Evolutionary conservation across 2,113 vertebrate genomes (phyloP).

Genomic region (Ophiodon elongatus): DNA sequence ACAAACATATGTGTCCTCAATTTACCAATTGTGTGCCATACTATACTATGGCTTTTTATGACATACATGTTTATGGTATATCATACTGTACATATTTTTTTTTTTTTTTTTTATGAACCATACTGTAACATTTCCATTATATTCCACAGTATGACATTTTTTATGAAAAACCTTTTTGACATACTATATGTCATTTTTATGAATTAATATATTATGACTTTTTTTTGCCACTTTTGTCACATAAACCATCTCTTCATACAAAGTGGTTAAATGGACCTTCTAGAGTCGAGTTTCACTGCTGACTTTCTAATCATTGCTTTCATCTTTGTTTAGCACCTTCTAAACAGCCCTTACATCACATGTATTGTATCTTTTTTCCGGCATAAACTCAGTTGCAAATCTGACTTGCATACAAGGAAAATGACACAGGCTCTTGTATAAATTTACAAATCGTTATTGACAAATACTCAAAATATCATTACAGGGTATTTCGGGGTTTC

Average conservation of each 20-base stretch:
- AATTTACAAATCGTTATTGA: neutral
- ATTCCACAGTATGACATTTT: neutral
- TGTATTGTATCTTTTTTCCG: neutral
- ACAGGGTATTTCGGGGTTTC: neutral
- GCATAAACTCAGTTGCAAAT: neutral
- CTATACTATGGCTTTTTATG: neutral
- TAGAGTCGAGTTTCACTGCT: neutral
- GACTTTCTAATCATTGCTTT: neutral
- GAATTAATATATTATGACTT: too few relatives aligned
- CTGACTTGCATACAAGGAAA: neutral
- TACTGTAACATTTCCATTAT: neutral
- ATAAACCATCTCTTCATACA: neutral
- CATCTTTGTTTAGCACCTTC: neutral
- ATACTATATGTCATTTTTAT: too few relatives aligned
- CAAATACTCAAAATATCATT: neutral
- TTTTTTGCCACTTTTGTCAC: neutral
- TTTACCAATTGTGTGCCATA: too few relatives aligned
- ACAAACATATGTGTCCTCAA: neutral
- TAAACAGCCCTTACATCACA: neutral
- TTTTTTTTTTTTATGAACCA: neutral
- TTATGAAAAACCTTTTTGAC: neutral
- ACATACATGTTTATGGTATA: neutral
- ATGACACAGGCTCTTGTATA: neutral
- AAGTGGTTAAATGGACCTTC: neutral
- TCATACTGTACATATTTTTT: neutral